Evolutionary conservation across 2,113 vertebrate genomes (phyloP).

Genomic region (Morone chrysops): DNA sequence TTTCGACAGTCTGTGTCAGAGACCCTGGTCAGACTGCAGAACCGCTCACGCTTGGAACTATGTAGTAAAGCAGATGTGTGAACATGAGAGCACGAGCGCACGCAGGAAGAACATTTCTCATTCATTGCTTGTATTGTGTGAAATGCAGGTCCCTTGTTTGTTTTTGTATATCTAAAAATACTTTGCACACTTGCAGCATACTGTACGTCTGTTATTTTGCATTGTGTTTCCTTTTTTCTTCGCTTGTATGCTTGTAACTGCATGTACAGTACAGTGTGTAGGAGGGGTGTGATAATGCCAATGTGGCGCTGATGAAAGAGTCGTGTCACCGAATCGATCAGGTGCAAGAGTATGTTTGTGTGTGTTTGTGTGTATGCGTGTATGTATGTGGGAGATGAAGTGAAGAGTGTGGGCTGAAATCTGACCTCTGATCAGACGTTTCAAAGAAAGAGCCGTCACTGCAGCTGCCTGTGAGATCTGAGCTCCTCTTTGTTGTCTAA

Average conservation of each 20-base stretch:
- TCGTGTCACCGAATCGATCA: conserved; percentile 42
- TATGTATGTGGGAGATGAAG: conserved; percentile 42
- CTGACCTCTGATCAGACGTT: conserved; percentile 68
- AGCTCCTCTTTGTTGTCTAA: conserved; percentile 9
- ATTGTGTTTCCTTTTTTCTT: conserved; percentile 10
- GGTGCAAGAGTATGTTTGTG: neutral
- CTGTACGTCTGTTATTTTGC: conserved; percentile 2
- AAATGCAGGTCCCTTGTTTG: neutral
- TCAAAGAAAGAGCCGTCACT: conserved; percentile 16
- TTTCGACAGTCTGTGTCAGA: conserved; percentile 15
- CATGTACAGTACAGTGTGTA: conserved; percentile 39
- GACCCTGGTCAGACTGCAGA: conserved; percentile 10
- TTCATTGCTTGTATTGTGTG: neutral
- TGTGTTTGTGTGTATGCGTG: conserved; percentile 19
- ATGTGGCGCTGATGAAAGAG: conserved; percentile 41
- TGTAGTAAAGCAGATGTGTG: conserved; percentile 23
- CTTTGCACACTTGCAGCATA: neutral
- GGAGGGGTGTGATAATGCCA: conserved; percentile 55
- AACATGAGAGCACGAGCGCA: conserved; percentile 30
- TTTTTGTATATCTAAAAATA: conserved; percentile 42
- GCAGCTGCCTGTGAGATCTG: conserved; percentile 18
- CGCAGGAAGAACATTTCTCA: neutral
- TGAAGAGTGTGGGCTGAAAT: conserved; percentile 54
- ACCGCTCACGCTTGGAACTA: conserved; percentile 6
- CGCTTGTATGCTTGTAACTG: conserved; percentile 2